Evolutionary conservation across 2,113 vertebrate genomes (phyloP), one percentile per base, ranked within the genome.

Genomic region (Tachysurus vachellii): DNA sequence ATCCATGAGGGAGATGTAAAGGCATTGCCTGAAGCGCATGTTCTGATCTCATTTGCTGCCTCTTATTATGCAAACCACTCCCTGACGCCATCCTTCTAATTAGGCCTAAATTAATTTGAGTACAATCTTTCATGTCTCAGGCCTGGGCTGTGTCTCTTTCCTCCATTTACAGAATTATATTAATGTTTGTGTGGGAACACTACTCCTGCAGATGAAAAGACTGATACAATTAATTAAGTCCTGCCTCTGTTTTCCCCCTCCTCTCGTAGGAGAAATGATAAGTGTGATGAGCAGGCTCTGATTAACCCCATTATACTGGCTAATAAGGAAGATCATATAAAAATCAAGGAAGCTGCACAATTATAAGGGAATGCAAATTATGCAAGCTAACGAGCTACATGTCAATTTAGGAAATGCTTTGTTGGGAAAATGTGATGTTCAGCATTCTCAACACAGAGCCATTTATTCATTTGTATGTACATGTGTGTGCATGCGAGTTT

Each of bases 281-380:
- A 95, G 95, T 96, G 95, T 93, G 91, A 95, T 95, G 96, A 96
- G 96, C 95, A 94, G 96, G 95, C 96, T 96, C 95, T 97, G 95
- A 93, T 95, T 95, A 93, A 96, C 96, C 96, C 95, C 91, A 97
- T 96, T 97, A 97, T 94, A 94, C 96, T 95, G 94, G 92, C 94
- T 96, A 97, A 96, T 97, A 96, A 96, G 96, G 96, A 94, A 93
- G 96, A 97, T 98, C 96, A 96, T 98, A 97, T 97, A 96, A 96
- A 97, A 97, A 96, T 95, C 96, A 96, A 95, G 95, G 95, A 96
- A 94, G 94, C 92, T 93, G 93, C 92, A 93, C 94, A 95, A 95
- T 95, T 96, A 95, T 75, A 90, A 84, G 91, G 92, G 94, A 94
- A 96, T 95, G 95, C 94, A 94, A 95, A 96, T 94, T 83, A 93